Evolutionary conservation across 2,113 vertebrate genomes (phyloP), one percentile per base, ranked within the genome.

Genomic region (Pygoscelis antarcticus): DNA sequence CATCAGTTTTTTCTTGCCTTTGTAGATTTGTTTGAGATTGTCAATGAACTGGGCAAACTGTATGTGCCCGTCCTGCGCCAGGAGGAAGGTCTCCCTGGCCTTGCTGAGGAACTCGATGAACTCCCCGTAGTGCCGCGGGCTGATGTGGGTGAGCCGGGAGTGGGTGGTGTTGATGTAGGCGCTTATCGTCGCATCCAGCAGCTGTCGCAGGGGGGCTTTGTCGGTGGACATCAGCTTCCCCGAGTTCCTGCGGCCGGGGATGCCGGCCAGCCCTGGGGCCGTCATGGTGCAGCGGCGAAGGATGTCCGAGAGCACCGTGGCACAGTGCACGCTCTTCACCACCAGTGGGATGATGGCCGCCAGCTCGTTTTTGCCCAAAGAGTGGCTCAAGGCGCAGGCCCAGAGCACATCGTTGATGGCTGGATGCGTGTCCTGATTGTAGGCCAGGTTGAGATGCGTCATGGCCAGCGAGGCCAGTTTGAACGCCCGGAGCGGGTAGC

Each of bases 1-100:
- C 99, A 99, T 99, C 93, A 99, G 99, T 98, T 99, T 99, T 98
- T 99, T 99, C 98, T 99, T 99, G 98, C 99, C 99, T 98, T 99
- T 99, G 98, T 99, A 99, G 98, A 99, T 99, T 98, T 99, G 99
- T 98, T 99, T 99, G 96, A 99, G 99, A 98, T 99, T 99, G 98
- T 99, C 99, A 97, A 99, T 99, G 98, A 99, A 99, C 96, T 99
- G 99, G 97, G 99, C 99, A 1, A 99, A 99, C 98, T 99, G 99
- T 95, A 99, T 99, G 97, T 99, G 99, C 88, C 99, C 99, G 15
- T 99, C 99, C 97, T 99, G 99, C 3, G 99, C 99, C 97, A 99
- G 98, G 83, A 99, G 98, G 96, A 99, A 99, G 86, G 99, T 99
- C 97, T 99, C 99, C 71, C 99, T 98, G 54, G 99, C 99, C 98